phyloP scores from a whole-genome alignment of 2,797 vertebrate genomes.

The Anas capensis region DNA sequence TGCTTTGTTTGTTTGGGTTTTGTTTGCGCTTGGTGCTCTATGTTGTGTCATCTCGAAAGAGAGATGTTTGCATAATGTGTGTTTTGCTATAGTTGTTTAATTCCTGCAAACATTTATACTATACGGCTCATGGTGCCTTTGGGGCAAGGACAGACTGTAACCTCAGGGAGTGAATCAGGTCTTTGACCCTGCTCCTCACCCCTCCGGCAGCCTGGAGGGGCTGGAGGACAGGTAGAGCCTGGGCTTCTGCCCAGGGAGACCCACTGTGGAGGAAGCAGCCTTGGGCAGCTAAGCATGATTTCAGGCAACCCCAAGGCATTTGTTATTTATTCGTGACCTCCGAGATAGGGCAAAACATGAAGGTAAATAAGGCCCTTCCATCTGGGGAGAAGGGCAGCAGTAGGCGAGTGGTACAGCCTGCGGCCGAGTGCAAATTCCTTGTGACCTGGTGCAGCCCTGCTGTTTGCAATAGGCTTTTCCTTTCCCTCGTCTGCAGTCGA shows the following conservation, averaged over 20 bases:
- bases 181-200: neutral
- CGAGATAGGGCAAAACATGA: neutral
- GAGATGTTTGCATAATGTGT: constrained; percentile 37
- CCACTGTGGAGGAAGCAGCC: neutral
- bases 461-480: constrained; percentile 2
- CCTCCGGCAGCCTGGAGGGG: neutral
- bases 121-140: neutral
- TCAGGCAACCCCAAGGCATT: neutral
- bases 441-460: neutral
- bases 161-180: neutral
- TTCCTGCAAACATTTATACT: constrained; percentile 38
- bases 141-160: constrained; percentile 26
- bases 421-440: neutral
- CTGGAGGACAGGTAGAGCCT: constrained; percentile 11
- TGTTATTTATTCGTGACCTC: constrained; percentile 6
- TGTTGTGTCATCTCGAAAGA: constrained; percentile 36
- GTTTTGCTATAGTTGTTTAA: constrained; percentile 46
- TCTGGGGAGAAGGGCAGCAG: neutral
- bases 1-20: neutral
- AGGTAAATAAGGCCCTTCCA: neutral
- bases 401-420: neutral
- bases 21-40: neutral
- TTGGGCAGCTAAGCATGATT: neutral
- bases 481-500: neutral
- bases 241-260: neutral